These are phyloP conservation scores for Sitophilus oryzae DNA, from an alignment of 1,140 invertebrate genomes.

Conservation along the genomic window DNA sequence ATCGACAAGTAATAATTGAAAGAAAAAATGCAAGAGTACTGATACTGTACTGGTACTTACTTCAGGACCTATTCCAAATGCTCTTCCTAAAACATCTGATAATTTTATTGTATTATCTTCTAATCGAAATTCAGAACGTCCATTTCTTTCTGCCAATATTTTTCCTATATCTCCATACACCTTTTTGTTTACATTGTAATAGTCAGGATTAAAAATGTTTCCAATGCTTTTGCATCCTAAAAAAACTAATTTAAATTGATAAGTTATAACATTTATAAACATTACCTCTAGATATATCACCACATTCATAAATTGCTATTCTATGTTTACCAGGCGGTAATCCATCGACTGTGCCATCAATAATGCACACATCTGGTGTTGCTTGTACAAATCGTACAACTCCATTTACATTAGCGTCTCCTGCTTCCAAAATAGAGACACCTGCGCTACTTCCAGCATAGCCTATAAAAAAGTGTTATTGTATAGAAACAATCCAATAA, in stretches of 20 bases:
- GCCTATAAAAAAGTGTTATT: slow-evolving; percentile 44
- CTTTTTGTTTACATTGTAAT: slow-evolving; percentile 48
- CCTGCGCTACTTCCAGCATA: slow-evolving; percentile 54
- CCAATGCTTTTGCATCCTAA: slow-evolving; percentile 58
- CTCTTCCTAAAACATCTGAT: slow-evolving; percentile 71
- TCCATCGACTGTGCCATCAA: slow-evolving; percentile 80
- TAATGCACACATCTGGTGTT: slow-evolving; percentile 51
- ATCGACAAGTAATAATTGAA: no score
- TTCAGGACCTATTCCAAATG: slow-evolving; percentile 53
- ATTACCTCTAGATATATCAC: slow-evolving; percentile 64
- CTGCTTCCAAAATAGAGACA: slow-evolving; percentile 68
- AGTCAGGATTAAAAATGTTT: slow-evolving; percentile 61
- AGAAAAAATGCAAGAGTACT: no score
- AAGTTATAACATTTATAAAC: slow-evolving; percentile 46
- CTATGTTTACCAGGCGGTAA: slow-evolving; percentile 66
- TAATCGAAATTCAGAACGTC: slow-evolving; percentile 62
- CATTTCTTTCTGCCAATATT: slow-evolving; percentile 55
- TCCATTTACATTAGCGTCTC: slow-evolving; percentile 54
- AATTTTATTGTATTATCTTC: slow-evolving; percentile 62
- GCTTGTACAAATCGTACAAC: slow-evolving; percentile 69
- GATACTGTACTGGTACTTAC: slow-evolving; percentile 12
- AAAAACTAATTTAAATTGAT: slow-evolving; percentile 8
- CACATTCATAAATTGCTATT: slow-evolving; percentile 70
- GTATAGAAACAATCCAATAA: not conserved
- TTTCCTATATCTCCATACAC: slow-evolving; percentile 70